Evolutionary conservation across 2,797 vertebrate genomes (phyloP), one percentile per base, ranked within the genome.

Genomic region (Syndactyla subalaris): DNA sequence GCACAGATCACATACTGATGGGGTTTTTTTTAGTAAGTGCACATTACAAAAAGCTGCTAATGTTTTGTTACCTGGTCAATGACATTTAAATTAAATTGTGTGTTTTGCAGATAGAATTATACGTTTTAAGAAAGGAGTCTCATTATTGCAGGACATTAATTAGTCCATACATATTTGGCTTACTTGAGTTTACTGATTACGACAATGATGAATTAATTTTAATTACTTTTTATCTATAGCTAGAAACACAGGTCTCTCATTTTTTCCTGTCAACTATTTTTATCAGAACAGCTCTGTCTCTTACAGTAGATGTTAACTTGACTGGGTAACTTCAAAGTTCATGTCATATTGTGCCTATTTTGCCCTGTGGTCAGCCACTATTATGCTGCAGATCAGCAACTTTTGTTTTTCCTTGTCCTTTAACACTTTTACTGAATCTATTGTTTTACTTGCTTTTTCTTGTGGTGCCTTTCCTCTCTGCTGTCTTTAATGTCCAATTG

Each of bases 1-100:
- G 13, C 38, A 34, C 24, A 49, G 51, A 27, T 46, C 6, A 41
- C 9, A 78, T 38, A 36, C 54, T 94, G 14, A 52, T 86, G 68
- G 18, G 43, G 5, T 6, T 32, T 46, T 59, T 45, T 80, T 45
- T 67, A 80, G 49, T 8, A 84, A 57, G 46, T 52, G 20, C 8
- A 21, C 13, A 5, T 84, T 79, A 26, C 21, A 58, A 2, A 75
- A 79, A 61, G 12, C 12, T 20, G 9, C 9, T 45, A 34, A 27
- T 54, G 27, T 65, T 93, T 81, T 94, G n/a, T 88, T 76, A 63
- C 39, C 32, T 55, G 29, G 8, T 34, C 76, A 81, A 18, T 48
- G 43, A 29, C n/a, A 94, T 95, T 82, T 92, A 91, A 85, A 73
- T 91, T 79, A n/a, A 96, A 95, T 58, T 23, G 24, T 78, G 7